phyloP scores from a whole-genome alignment of 2,113 vertebrate genomes.

The Carlito syrichta region DNA sequence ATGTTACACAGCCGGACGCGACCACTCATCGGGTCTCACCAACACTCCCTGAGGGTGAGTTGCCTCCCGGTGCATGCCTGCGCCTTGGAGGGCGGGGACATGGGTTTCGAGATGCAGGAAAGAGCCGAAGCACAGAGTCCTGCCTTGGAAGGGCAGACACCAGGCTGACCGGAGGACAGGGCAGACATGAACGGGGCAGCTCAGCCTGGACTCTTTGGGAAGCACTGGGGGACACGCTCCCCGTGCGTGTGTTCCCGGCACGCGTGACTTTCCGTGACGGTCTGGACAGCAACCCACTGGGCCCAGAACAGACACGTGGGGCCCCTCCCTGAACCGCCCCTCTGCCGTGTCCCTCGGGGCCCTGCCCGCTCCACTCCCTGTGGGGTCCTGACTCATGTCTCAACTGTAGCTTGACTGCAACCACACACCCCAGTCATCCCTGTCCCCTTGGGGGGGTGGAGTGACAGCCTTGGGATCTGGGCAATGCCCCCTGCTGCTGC shows the following conservation, averaged over 20 bases:
- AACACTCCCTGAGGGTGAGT: neutral
- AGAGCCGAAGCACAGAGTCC: neutral
- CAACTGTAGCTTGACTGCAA: neutral
- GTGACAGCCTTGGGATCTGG: neutral
- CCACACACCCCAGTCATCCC: fast-evolving
- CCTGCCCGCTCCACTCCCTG: fast-evolving
- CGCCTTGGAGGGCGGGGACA: neutral
- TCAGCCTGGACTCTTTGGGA: fast-evolving
- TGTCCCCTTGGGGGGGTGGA: neutral
- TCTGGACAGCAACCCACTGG: neutral
- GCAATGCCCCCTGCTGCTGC: fast-evolving
- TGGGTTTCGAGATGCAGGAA: neutral
- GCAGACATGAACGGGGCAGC: fast-evolving
- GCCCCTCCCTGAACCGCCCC: fast-evolving
- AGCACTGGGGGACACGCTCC: no score
- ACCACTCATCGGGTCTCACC: fast-evolving
- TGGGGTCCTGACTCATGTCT: no score
- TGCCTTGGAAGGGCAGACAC: neutral
- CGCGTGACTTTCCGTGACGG: neutral
- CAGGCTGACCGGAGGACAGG: neutral
- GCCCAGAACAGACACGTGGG: neutral
- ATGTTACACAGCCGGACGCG: neutral
- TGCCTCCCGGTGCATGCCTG: neutral
- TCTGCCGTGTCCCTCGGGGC: fast-evolving
- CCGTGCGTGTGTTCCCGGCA: no score